phyloP scores from a whole-genome alignment of 1,140 invertebrate genomes.

The Heliothis subflexa region DNA sequence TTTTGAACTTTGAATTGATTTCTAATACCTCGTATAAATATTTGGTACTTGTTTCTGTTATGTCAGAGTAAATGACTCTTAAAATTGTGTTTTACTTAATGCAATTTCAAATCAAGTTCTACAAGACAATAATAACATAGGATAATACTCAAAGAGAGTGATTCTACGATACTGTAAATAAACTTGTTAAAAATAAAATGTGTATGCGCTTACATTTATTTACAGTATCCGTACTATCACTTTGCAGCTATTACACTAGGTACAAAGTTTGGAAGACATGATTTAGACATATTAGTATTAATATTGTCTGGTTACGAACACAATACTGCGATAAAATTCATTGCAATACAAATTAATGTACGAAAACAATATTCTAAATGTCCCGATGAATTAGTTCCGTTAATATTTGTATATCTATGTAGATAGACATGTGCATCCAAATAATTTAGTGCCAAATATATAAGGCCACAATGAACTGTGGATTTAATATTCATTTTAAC shows the following conservation, averaged over 20 bases:
- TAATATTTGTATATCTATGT: constrained; percentile 70
- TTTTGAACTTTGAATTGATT: not conserved
- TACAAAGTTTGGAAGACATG: constrained; percentile 38
- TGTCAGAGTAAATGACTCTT: constrained; percentile 1
- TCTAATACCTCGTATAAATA: not conserved
- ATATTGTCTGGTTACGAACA: constrained; percentile 48
- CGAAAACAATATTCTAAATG: constrained; percentile 62
- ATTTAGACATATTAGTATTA: constrained; percentile 39
- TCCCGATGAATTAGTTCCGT: constrained; percentile 60
- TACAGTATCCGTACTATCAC: constrained; percentile 8
- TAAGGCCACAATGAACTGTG: constrained; percentile 62
- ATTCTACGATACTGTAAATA: constrained; percentile 32
- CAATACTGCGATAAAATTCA: constrained; percentile 47
- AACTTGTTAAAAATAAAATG: constrained; percentile 10
- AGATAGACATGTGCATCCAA: constrained; percentile 81
- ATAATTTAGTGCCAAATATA: constrained; percentile 84
- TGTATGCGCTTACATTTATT: not conserved
- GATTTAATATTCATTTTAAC: constrained; percentile 64
- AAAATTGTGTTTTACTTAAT: not conserved
- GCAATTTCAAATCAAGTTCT: constrained; percentile 15
- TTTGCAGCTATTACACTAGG: constrained; percentile 9
- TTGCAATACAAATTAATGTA: constrained; percentile 56
- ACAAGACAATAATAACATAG: constrained; percentile 47
- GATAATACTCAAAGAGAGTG: constrained; percentile 8
- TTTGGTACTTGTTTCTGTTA: not conserved